Base-by-base conservation (phyloP, 2,888 invertebrate genomes). In the Clepsis dumicolana region DNA sequence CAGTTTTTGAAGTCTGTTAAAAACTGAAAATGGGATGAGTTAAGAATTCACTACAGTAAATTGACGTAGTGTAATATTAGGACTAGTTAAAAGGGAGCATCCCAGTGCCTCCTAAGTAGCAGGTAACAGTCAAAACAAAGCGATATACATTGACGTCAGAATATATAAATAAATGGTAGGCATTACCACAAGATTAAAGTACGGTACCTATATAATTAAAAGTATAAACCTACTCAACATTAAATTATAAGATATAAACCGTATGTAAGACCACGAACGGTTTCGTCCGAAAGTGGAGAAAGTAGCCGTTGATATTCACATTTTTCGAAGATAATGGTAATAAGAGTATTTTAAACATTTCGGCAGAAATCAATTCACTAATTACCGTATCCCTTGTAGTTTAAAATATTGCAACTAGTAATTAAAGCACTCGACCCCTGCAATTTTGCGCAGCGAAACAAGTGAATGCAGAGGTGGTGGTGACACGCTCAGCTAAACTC, bases 401-500 rank as follows among this genome's bases (percentile, higher is more conserved):
- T 32, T 25, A 21, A 57, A 57, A 54, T 18, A 16, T 10, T 8
- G 24, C 1, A 56, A 35, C 14, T 16, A 4, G 41, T 59, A 41
- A 59, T 59, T 38, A 63, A 38, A 25, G 56, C 62, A 64, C 21
- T 27, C 48, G 53, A 68, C 59, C 68, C 65, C 70, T 24, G 65
- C 65, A 71, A 71, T 74, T 72, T 71, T 52, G 56, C 73, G 65
- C 65, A 18, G 44, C 48, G 38, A 64, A 63, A 53, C n/a, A 35
- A 50, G n/a, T 25, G 29, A 44, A 25, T n/a, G 62, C n/a, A 21
- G 38, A n/a, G 18, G 21, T 44, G 38, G 56, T 29, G 71, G 65
- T 76, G 76, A 77, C 72, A 73, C 67, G 59, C 70, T 48, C 48
- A 3, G 12, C 48, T 57, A 70, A 72, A 70, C 68, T 64, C 64